These are phyloP conservation scores for Oikopleura dioica DNA, from an alignment of 23 tunicate species.

Conservation along the genomic window DNA sequence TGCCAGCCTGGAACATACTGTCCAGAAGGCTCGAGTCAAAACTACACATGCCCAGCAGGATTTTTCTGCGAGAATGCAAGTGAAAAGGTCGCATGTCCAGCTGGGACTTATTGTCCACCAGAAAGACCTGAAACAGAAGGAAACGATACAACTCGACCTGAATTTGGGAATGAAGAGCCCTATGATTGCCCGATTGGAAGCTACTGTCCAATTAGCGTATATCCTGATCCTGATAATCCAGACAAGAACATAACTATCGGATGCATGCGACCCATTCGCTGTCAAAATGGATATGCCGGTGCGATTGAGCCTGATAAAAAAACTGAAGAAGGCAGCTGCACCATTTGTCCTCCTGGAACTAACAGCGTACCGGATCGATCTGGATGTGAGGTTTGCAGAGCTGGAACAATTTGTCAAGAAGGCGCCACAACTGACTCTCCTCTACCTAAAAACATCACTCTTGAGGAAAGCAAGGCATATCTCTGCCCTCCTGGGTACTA, in stretches of 20 bases:
- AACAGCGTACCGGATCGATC: slow-evolving; percentile 33
- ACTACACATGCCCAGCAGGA: slow-evolving; percentile 52
- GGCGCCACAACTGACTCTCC: slow-evolving; percentile 70
- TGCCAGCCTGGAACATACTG: slow-evolving; percentile 28
- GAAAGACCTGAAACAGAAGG: background rate
- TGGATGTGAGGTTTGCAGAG: slow-evolving; percentile 31
- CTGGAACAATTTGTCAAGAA: slow-evolving; percentile 58
- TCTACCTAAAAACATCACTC: slow-evolving; percentile 35
- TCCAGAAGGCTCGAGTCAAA: slow-evolving; percentile 17
- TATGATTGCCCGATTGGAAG: background rate
- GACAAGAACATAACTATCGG: background rate
- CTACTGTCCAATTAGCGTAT: background rate
- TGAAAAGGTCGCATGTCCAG: slow-evolving; percentile 35
- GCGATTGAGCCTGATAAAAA: background rate
- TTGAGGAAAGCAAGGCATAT: slow-evolving; percentile 45
- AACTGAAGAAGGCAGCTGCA: slow-evolving; percentile 29
- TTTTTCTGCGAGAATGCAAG: slow-evolving; percentile 53
- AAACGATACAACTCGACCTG: no score
- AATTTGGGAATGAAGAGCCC: background rate
- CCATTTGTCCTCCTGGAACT: slow-evolving; percentile 47
- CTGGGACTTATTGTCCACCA: slow-evolving; percentile 19
- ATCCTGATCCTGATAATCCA: background rate
- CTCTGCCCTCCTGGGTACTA: slow-evolving; percentile 88
- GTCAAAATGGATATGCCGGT: background rate
- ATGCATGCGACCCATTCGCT: background rate